Evolutionary conservation across 2,797 vertebrate genomes (phyloP).

Genomic region (Notolepis coatsorum): DNA sequence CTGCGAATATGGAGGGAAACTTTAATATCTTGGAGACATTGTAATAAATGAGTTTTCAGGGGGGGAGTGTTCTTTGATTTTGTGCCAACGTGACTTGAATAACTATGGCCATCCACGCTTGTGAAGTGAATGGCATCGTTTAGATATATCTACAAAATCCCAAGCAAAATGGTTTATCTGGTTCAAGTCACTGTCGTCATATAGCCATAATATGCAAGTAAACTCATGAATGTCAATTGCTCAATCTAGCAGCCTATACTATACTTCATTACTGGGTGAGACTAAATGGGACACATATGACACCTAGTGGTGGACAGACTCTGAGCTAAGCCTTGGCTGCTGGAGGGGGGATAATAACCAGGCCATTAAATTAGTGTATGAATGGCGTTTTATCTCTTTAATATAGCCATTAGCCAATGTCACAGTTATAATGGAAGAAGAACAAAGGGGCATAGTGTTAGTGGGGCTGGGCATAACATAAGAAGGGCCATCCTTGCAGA

Average conservation of each 20-base stretch:
- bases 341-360: background rate
- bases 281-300: conserved; percentile 32
- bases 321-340: background rate
- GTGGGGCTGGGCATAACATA: background rate
- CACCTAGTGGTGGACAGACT: conserved; percentile 67
- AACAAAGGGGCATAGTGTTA: background rate
- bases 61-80: background rate
- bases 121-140: background rate
- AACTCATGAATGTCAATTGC: conserved; percentile 34
- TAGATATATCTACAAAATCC: background rate
- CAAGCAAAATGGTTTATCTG: conserved; percentile 7
- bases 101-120: background rate
- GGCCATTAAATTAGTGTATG: background rate
- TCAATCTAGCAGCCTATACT: conserved; percentile 44
- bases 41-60: conserved; percentile 21
- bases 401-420: background rate
- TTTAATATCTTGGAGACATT: conserved; percentile 36
- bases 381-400: background rate
- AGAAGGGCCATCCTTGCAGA: background rate
- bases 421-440: background rate
- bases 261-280: background rate
- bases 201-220: conserved; percentile 36
- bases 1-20: conserved; percentile 50
- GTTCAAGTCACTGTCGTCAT: conserved; percentile 14
- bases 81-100: conserved; percentile 3